Base-by-base conservation (phyloP, 2,797 vertebrate genomes). In the Platalea minor region DNA sequence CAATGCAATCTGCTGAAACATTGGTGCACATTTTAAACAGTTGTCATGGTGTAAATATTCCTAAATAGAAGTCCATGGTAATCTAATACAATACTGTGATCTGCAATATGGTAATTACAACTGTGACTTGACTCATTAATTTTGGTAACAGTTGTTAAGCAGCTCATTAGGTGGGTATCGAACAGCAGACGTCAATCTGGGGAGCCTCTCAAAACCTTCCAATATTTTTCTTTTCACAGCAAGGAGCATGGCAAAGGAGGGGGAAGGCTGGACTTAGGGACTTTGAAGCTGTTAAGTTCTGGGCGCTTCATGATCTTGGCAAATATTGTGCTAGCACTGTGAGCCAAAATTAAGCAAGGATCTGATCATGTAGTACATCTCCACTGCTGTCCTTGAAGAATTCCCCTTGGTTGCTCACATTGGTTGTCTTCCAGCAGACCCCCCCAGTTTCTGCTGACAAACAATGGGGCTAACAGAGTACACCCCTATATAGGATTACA, bases 81-180 rank as follows among this genome's bases (percentile, higher is more conserved):
- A 97, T 96, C 96, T 97, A 97, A 96, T 96, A 96, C 92, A 97
- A 97, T 96, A 97, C 94, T 94, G 96, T 96, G 97, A 97, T 97
- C 97, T 97, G 97, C 97, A 98, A 97, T 97, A 97, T 96, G 97
- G 95, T 96, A 97, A 98, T 98, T 97, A 97, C 95, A 97, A 97
- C 95, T 97, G 96, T 97, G 98, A 98, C 97, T 97, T 97, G 97
- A 98, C 97, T 98, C 98, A 97, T 98, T 98, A 98, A 98, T 98
- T 97, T 98, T 97, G 92, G 97, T 98, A 98, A 98, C 97, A 96
- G 98, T 98, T 98, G 98, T 98, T 98, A 98, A 98, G 97, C 97
- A 98, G 98, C 97, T 98, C 98, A 98, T 98, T 98, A 98, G 97
- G 96, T 97, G 97, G 94, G 95, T 96, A 98, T 97, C 23, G 95